These are phyloP conservation scores for Galagoides demidoff DNA, from an alignment of 2,797 vertebrate species.

Conservation along the genomic window DNA sequence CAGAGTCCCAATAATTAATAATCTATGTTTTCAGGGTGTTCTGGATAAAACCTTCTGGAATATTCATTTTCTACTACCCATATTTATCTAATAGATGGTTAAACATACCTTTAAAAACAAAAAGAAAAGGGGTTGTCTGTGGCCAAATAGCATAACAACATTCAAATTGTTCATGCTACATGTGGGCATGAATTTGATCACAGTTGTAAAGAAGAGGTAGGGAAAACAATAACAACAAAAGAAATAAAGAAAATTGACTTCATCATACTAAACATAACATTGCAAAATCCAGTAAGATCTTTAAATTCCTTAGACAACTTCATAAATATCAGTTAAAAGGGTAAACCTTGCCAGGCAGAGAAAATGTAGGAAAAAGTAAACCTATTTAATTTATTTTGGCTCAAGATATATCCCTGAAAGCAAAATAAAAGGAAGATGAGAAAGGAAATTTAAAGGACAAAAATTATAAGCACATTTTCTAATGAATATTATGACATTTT, in stretches of 20 bases:
- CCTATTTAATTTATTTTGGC: neutral
- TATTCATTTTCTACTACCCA: neutral
- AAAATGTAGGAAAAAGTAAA: neutral
- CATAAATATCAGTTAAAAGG: conserved; percentile 23
- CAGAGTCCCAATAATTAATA: neutral
- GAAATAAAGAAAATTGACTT: conserved; percentile 29
- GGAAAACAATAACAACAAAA: neutral
- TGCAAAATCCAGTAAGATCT: neutral
- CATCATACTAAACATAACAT: neutral
- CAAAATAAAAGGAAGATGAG: neutral
- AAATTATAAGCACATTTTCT: neutral
- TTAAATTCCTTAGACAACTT: neutral
- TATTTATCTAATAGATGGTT: neutral
- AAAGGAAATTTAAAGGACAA: neutral
- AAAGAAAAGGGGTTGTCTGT: neutral
- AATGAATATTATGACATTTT: neutral
- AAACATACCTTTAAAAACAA: neutral
- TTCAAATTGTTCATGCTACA: neutral
- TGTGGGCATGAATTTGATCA: neutral
- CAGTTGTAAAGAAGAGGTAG: neutral
- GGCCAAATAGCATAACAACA: neutral
- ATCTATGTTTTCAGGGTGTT: neutral
- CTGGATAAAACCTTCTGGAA: neutral
- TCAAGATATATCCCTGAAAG: neutral
- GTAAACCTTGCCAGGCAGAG: neutral